phyloP scores from a whole-genome alignment of 2,888 invertebrate species.

The Metalampra italica region DNA sequence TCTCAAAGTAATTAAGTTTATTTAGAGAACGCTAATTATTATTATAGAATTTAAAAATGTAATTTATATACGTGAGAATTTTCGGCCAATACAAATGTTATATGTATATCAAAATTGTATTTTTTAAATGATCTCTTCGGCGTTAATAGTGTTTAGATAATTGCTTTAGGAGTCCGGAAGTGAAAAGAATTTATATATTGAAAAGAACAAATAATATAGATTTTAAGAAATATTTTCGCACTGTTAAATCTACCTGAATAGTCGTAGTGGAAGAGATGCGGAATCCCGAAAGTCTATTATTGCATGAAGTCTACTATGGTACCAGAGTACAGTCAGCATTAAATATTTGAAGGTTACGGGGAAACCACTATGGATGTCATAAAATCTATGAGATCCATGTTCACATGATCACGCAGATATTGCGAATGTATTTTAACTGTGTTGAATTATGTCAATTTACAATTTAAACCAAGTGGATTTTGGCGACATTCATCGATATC shows the following conservation, averaged over 20 bases:
- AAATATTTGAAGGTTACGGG: too few species aligned
- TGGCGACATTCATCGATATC: too few species aligned
- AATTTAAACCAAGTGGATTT: too few species aligned
- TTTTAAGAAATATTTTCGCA: constrained; percentile 75
- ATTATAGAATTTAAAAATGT: constrained; percentile 47
- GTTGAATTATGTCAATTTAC: too few species aligned
- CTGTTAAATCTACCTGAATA: constrained; percentile 65
- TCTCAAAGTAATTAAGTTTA: constrained; percentile 76
- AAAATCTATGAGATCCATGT: background rate
- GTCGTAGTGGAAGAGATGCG: constrained; percentile 32
- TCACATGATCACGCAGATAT: too few species aligned
- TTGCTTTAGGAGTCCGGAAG: constrained; percentile 77
- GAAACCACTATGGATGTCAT: background rate
- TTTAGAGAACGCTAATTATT: constrained; percentile 60
- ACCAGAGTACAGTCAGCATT: too few species aligned
- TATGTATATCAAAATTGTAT: constrained; percentile 76
- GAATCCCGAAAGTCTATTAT: constrained; percentile 1
- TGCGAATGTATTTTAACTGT: too few species aligned
- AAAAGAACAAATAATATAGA: constrained; percentile 44
- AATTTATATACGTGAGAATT: constrained; percentile 59
- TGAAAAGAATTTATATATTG: constrained; percentile 77
- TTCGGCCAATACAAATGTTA: constrained; percentile 74
- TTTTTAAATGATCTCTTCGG: constrained; percentile 77
- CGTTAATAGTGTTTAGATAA: constrained; percentile 65
- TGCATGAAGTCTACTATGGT: too few species aligned